Evolutionary conservation across 2,113 vertebrate species (phyloP).

Genomic region (Trichomycterus rosablanca): DNA sequence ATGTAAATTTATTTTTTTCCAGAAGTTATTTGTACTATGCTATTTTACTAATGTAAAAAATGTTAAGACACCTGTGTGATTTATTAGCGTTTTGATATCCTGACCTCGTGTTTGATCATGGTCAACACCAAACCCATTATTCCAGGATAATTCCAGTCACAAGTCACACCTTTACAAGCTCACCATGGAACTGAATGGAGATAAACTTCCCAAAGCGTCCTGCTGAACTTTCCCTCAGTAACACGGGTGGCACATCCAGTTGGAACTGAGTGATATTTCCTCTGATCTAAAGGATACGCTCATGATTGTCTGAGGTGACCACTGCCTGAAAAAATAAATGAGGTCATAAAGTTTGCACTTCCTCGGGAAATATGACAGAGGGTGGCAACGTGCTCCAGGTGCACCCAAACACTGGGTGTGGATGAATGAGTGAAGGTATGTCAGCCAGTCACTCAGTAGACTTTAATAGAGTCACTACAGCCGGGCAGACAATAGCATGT

Average conservation of each 20-base stretch:
- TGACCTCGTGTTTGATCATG: neutral
- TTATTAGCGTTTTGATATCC: slow-evolving; percentile 22
- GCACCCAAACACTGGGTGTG: slow-evolving; percentile 25
- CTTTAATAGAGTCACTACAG: slow-evolving; percentile 18
- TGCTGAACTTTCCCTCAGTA: slow-evolving; percentile 7
- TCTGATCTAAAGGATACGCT: slow-evolving; percentile 33
- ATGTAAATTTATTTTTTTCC: too few relatives aligned
- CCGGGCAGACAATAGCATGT: slow-evolving; percentile 16
- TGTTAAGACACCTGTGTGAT: neutral
- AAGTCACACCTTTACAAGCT: slow-evolving; percentile 17
- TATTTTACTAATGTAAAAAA: neutral
- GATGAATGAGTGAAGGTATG: slow-evolving; percentile 30
- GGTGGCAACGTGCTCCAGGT: slow-evolving; percentile 49
- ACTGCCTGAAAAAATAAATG: slow-evolving; percentile 65
- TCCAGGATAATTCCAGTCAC: slow-evolving; percentile 13
- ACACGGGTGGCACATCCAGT: slow-evolving; percentile 12
- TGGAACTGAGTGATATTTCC: slow-evolving; percentile 39
- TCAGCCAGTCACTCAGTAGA: slow-evolving; percentile 10
- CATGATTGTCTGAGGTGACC: neutral
- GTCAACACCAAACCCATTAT: slow-evolving; percentile 25
- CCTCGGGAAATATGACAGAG: slow-evolving; percentile 54
- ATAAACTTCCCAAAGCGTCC: slow-evolving; percentile 27
- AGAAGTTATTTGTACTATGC: too few relatives aligned
- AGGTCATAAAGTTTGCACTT: slow-evolving; percentile 48
- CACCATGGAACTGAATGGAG: slow-evolving; percentile 16